These are phyloP conservation scores for Glaucopsyche alexis DNA, from an alignment of 2,888 invertebrate species.

Conservation along the genomic window DNA sequence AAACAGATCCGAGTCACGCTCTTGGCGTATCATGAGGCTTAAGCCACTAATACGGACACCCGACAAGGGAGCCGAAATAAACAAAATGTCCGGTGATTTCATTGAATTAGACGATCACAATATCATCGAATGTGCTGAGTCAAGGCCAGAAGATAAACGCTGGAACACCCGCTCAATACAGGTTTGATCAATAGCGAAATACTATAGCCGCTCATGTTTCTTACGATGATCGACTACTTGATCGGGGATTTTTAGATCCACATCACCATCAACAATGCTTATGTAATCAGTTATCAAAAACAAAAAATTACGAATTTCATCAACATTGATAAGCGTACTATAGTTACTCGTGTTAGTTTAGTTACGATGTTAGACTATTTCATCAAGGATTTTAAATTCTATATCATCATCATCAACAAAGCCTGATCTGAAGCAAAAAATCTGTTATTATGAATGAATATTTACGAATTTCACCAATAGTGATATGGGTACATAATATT, in stretches of 20 bases:
- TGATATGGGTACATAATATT: too few relatives aligned
- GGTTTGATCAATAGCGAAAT: constrained; percentile 71
- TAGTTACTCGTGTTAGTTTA: too few relatives aligned
- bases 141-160: constrained; percentile 70
- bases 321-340: too few relatives aligned
- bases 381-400: too few relatives aligned
- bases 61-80: constrained; percentile 75
- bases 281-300: not conserved
- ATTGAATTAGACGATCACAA: constrained; percentile 79
- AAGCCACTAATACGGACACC: constrained; percentile 64
- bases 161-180: constrained; percentile 75
- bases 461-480: too few relatives aligned
- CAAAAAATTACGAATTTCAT: too few relatives aligned
- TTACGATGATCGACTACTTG: constrained; percentile 22
- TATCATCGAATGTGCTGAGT: constrained; percentile 63
- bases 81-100: constrained; percentile 77
- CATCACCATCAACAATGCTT: not conserved
- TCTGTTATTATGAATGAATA: too few relatives aligned
- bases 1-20: constrained; percentile 43
- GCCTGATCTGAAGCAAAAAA: too few relatives aligned
- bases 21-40: constrained; percentile 56
- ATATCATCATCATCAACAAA: too few relatives aligned
- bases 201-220: constrained; percentile 33
- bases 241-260: constrained; percentile 30
- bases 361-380: too few relatives aligned